Conservation (phyloP, 2,113 vertebrate genomes). For the Panthera tigris region DNA sequence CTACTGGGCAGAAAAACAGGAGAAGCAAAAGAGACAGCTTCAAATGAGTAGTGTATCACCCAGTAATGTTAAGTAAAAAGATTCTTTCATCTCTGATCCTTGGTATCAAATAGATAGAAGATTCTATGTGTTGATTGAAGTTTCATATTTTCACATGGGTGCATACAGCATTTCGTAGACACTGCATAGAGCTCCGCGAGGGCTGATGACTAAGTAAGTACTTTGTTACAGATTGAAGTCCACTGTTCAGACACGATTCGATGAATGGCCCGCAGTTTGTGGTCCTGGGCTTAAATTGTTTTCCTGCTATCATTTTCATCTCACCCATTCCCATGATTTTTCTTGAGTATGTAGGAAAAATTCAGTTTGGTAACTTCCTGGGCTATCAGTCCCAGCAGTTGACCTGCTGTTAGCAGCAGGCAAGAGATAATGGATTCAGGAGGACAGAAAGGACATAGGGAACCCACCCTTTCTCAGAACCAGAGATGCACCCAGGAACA, state of each 20-base stretch:
- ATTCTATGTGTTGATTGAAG: background rate
- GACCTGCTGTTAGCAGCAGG: background rate
- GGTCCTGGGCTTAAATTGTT: background rate
- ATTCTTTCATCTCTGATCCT: background rate
- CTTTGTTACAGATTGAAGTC: background rate
- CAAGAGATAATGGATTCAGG: background rate
- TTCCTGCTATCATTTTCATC: background rate
- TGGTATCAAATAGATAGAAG: background rate
- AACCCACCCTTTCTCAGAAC: background rate
- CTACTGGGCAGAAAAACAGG: background rate
- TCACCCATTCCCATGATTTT: background rate
- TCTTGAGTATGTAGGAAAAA: background rate
- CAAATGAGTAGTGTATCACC: background rate
- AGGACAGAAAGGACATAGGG: background rate
- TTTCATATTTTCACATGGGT: background rate
- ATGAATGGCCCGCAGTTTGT: background rate
- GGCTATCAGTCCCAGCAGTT: background rate
- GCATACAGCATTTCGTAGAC: background rate
- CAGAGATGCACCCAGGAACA: background rate
- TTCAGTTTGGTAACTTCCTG: background rate
- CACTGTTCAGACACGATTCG: background rate
- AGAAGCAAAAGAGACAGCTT: background rate
- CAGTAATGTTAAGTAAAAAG: background rate
- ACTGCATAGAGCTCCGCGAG: background rate
- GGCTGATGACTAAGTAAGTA: background rate